Base-by-base conservation (phyloP, 2,888 invertebrate genomes). In the Disparrhopalites patrizii region DNA sequence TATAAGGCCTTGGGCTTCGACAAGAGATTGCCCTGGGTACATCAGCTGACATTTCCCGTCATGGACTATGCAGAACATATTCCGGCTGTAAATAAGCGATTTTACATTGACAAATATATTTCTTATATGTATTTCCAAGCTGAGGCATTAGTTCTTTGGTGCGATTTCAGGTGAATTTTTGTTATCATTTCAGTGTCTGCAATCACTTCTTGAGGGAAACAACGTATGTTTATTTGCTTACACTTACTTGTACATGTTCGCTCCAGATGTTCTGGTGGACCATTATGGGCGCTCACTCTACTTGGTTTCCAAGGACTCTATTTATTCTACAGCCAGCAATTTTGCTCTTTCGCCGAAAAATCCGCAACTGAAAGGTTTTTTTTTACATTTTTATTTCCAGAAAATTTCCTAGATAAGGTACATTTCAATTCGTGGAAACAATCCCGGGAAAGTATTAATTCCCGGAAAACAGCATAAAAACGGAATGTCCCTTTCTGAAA, bases 181-280 rank as follows among this genome's bases (percentile, higher is more conserved):
- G n/a, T n/a, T n/a, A n/a, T n/a, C n/a, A n/a, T 18, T 31, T 20
- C 23, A 60, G 60, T 60, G 60, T 23, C 43, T 60, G 5, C 3
- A 30, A 20, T 60, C 60, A 20, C 27, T 60, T 10, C 20, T 50
- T 47, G 50, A 60, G 7, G 60, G 60, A 1, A 27, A 27, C n/a
- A 60, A 60, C 28, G 60, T 60, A 8, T 60, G 60, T 20, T 20
- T 60, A 5, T 60, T 60, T 31, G 60, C 43, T 2, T 13, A 43
- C 10, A 60, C 28, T 8, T 60, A 31, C n/a, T 31, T 60, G 50
- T 60, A 60, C n/a, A 2, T 60, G 20, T 15, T 15, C 10, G 60
- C 60, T 2, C 43, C 60, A 7, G 13, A 31, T 1, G 4, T 10
- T 31, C 30, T 60, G 2, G 50, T 60, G 8, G 60, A 60, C 15